Percentiles rank a stretch among this genome's conserved stretches.
Evolutionary conservation across 2,888 invertebrate genomes (phyloP).

Genomic region (Conus canariensis): DNA sequence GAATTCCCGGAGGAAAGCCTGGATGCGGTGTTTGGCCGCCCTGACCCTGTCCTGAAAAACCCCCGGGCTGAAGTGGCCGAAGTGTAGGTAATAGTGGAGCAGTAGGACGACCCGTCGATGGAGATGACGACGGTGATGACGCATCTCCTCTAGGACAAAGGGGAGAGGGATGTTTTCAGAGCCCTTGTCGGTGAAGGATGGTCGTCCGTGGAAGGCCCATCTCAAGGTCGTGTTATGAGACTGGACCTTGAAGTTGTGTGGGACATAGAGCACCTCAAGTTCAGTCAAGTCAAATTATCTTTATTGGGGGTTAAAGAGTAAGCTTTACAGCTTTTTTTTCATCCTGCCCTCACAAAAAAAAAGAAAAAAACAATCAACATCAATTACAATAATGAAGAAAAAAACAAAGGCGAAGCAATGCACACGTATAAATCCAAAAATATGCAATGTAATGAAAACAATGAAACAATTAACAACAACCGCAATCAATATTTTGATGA

Average conservation of each 20-base stretch:
- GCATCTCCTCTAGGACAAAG: neutral
- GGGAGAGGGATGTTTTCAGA: neutral
- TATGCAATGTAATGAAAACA: too few species aligned
- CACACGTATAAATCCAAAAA: too few species aligned
- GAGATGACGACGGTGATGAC: neutral
- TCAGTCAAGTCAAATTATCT: too few species aligned
- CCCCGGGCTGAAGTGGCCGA: neutral
- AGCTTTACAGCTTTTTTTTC: too few species aligned
- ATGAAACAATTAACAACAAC: too few species aligned
- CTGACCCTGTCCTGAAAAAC: neutral
- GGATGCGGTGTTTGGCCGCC: neutral
- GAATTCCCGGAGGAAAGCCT: neutral
- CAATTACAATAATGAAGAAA: too few species aligned
- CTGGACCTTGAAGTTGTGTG: neutral
- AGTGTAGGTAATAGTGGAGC: slow-evolving; percentile 33
- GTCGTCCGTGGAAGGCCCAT: neutral
- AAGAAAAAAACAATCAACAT: too few species aligned
- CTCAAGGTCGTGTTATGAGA: neutral
- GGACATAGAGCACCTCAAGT: too few species aligned
- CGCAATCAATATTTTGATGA: too few species aligned
- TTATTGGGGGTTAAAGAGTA: too few species aligned
- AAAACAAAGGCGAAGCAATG: too few species aligned
- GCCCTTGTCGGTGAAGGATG: neutral
- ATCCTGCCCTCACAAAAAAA: too few species aligned
- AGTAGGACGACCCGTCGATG: slow-evolving; percentile 3